phyloP scores from a whole-genome alignment of 2,113 vertebrate species.

The Rhea americana region DNA sequence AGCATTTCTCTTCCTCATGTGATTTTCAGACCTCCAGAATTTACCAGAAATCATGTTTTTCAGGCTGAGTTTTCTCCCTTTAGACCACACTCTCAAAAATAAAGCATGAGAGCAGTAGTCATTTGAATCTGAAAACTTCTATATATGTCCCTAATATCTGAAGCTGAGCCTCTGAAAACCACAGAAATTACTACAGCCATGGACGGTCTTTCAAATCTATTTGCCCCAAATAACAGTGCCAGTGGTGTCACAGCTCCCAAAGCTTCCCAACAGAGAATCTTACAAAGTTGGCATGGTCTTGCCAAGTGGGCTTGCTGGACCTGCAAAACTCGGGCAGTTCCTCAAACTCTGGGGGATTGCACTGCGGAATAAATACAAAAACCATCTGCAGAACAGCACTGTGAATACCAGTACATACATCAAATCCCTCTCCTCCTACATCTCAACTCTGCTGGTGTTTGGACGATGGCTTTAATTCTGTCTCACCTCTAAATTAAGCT shows the following conservation, averaged over 20 bases:
- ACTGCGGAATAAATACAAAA: not conserved
- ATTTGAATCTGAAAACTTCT: not conserved
- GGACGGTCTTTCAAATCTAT: not conserved
- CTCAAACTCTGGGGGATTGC: not conserved
- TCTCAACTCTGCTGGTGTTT: not conserved
- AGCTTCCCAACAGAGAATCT: not conserved
- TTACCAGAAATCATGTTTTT: not conserved
- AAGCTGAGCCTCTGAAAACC: not conserved
- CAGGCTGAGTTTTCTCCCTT: not conserved
- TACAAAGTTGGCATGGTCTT: not conserved
- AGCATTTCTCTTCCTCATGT: fast-evolving
- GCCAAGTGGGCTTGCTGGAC: not conserved
- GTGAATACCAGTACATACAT: not conserved
- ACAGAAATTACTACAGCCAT: not conserved
- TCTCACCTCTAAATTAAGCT: not conserved
- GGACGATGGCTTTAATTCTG: not conserved
- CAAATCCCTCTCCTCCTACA: not conserved
- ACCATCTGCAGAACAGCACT: not conserved
- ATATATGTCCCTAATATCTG: fast-evolving
- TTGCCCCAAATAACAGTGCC: not conserved
- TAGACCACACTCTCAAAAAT: not conserved
- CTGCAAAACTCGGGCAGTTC: not conserved
- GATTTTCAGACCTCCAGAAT: not conserved
- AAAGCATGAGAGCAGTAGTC: not conserved
- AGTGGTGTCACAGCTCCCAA: fast-evolving